These are phyloP conservation scores for Cavia porcellus DNA, from an alignment of 2,113 vertebrate genomes.

Conservation along the genomic window DNA sequence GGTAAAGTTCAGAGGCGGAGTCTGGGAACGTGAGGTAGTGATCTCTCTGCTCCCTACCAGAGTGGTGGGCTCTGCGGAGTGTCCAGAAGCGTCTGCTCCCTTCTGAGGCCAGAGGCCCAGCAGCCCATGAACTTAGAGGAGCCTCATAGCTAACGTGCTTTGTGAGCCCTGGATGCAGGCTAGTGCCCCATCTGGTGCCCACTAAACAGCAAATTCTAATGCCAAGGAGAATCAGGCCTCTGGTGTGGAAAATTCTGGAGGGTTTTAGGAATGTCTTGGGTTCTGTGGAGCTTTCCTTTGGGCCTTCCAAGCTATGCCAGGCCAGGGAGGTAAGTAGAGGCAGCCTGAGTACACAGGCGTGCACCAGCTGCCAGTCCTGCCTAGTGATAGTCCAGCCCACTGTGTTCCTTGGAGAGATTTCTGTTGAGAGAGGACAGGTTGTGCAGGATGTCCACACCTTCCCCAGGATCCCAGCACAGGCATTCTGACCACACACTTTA, in stretches of 20 bases:
- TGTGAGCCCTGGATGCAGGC: not conserved
- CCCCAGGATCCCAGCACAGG: not conserved
- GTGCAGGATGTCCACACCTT: not conserved
- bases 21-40: not conserved
- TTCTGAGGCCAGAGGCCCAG: not conserved
- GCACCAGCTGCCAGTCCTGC: not conserved
- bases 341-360: not conserved
- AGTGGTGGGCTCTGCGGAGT: not conserved
- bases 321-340: not conserved
- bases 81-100: not conserved
- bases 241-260: not conserved
- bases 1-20: not conserved
- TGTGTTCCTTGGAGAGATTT: constrained; percentile 1
- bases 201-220: not conserved
- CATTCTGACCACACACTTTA: not conserved
- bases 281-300: not conserved
- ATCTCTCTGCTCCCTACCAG: not conserved
- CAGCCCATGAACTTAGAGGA: not conserved
- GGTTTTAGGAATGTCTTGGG: not conserved
- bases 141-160: not conserved
- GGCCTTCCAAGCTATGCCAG: not conserved
- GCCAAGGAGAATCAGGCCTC: not conserved
- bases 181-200: too few species aligned
- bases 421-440: constrained; percentile 28
- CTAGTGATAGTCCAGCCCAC: not conserved